Evolutionary conservation across 2,888 invertebrate genomes (phyloP), one percentile per base, ranked within the genome.

Genomic region (Boloria selene): DNA sequence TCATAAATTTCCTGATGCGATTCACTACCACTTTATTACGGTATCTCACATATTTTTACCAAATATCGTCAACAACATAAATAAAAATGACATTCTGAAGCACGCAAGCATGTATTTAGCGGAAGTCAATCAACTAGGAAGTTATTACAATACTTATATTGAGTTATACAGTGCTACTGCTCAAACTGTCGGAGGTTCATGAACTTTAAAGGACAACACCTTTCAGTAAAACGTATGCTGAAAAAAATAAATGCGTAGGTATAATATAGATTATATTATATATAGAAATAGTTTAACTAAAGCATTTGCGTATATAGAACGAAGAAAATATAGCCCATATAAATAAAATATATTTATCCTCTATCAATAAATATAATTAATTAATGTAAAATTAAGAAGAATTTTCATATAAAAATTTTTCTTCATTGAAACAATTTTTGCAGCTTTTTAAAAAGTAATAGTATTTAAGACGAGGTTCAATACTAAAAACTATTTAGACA

Each of bases 201-300:
- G 70, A 73, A 72, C 75, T 70, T 59, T 59, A 77, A 83, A 84
- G 84, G 84, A 72, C 69, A 78, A 77, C 81, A 49, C 65, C 83
- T 82, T 81, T 78, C 81, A 65, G 67, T 68, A 67, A 64, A 55
- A 77, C 71, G 69, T 54, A 55, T 42, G 31, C 38, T 52, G 61
- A 58, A 61, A 58, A 61, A 65, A 16, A 38, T 59, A 31, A 22
- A 13, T n/a, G 13, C 18, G 10, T 26, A 44, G n/a, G n/a, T n/a
- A 45, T 22, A 26, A 22, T 56, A 56, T 56, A 22, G 22, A 45
- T 45, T 10, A 6, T 56, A n/a, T 45, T 22, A 42, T 14, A 22
- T 16, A 56, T 7, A 2, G 1, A 22, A 38, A 7, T 31, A 38
- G 31, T 1, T 22, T 22, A 22, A 22, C 22, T 22, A 22, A n/a